These are phyloP conservation scores for Phyllopteryx taeniolatus DNA, from an alignment of 2,113 vertebrate species.

Conservation along the genomic window DNA sequence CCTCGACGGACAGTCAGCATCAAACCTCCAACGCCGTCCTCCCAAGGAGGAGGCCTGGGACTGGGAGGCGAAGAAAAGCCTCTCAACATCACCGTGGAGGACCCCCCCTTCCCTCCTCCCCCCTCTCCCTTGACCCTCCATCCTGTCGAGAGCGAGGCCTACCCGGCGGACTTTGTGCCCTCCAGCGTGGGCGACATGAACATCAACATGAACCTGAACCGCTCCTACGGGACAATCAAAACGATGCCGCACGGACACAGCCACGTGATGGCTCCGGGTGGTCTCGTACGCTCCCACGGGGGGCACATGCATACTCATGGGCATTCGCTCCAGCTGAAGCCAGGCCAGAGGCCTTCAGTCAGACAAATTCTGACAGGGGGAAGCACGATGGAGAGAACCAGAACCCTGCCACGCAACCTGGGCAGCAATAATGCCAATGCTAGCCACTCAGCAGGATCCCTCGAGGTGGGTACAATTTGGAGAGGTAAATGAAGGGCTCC, in stretches of 20 bases:
- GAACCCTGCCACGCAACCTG: constrained; percentile 95
- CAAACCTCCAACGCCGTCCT: constrained; percentile 76
- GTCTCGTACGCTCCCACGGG: constrained; percentile 64
- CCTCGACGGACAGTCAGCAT: constrained; percentile 90
- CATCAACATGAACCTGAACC: constrained; percentile 85
- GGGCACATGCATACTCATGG: constrained; percentile 73
- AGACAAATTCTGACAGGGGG: constrained; percentile 88
- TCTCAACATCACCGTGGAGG: constrained; percentile 80
- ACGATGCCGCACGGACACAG: constrained; percentile 67
- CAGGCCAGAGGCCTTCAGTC: constrained; percentile 81
- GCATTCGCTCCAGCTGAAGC: constrained; percentile 90
- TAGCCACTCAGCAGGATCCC: constrained; percentile 87
- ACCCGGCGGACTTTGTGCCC: constrained; percentile 82
- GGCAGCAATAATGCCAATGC: constrained; percentile 84
- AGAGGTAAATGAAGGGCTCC: constrained; percentile 9
- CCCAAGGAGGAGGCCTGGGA: constrained; percentile 61
- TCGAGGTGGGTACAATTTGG: constrained; percentile 85
- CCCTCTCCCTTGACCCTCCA: constrained; percentile 78
- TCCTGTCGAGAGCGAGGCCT: constrained; percentile 79
- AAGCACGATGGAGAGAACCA: constrained; percentile 87
- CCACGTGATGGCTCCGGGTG: constrained; percentile 61
- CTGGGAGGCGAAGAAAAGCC: constrained; percentile 81
- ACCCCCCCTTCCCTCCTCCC: constrained; percentile 81
- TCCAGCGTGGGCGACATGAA: constrained; percentile 80
- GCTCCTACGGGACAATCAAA: constrained; percentile 91